Percentiles rank a stretch among this genome's conserved stretches.
Evolutionary conservation across 2,113 vertebrate genomes (phyloP).

Genomic region (Jacana jacana): DNA sequence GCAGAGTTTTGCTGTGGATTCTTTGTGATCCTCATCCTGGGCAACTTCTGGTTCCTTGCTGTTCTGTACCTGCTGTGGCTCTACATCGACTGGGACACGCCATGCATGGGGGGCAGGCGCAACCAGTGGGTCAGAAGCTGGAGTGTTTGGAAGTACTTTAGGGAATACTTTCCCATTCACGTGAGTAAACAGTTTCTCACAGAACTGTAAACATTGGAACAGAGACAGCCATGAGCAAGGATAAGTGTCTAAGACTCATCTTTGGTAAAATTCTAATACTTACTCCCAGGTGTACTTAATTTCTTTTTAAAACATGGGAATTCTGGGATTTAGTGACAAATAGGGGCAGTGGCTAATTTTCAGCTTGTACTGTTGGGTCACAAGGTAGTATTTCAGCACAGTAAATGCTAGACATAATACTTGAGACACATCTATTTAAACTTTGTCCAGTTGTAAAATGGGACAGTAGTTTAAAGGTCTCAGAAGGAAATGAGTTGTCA

Average conservation of each 20-base stretch:
- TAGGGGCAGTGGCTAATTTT: not conserved
- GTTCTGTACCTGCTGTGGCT: constrained; percentile 87
- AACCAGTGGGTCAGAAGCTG: constrained; percentile 81
- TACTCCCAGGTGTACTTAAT: not conserved
- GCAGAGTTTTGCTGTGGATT: constrained; percentile 78
- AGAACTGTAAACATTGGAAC: not conserved
- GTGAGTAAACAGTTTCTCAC: constrained; percentile 71
- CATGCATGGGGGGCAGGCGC: constrained; percentile 83
- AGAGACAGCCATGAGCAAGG: not conserved
- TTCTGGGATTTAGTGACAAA: not conserved
- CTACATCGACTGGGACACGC: constrained; percentile 87
- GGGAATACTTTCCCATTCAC: constrained; percentile 89
- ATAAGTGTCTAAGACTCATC: not conserved
- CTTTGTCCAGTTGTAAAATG: not conserved
- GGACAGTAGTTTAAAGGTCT: not conserved
- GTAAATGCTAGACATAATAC: not conserved
- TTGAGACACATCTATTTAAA: not conserved
- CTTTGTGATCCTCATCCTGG: constrained; percentile 77
- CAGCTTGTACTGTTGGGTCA: not conserved
- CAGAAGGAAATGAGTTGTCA: not conserved
- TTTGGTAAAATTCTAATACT: not conserved
- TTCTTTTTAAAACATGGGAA: not conserved
- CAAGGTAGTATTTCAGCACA: not conserved
- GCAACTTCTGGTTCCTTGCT: constrained; percentile 85
- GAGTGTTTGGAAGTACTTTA: constrained; percentile 85